Base-by-base conservation (phyloP, 2,113 vertebrate species). In the Pandion haliaetus region DNA sequence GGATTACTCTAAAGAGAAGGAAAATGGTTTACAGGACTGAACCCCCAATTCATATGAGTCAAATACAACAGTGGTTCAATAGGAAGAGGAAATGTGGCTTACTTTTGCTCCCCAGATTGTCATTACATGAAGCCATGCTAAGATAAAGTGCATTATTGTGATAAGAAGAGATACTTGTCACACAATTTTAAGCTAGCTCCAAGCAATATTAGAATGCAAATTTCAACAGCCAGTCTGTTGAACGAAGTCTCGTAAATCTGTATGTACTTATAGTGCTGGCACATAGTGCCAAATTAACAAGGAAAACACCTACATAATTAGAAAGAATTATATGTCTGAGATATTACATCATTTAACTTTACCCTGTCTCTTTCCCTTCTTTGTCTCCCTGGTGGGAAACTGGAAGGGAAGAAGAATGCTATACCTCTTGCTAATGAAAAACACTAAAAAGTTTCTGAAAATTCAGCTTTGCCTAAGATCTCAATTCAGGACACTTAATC, bases 211-310 rank as follows among this genome's bases (percentile, higher is more conserved):
- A 23, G 47, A 86, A 67, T 69, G 88, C 45, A 70, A 82, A 92
- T 90, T 95, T 90, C 67, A 96, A 80, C 88, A 93, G 78, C n/a
- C 74, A 61, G 38, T 90, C 67, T 83, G 63, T 55, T 62, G 36
- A 95, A 83, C 24, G 62, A 74, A 90, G 44, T 63, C 71, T 80
- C 55, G n/a, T 74, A 50, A 93, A 83, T 77, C 83, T 88, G 20
- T 70, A 17, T 34, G 40, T 72, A 89, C n/a, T 72, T 69, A 44
- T 1, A 36, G 61, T 93, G 61, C 40, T 93, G 84, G 86, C 82
- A 90, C 47, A 65, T 38, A 66, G 4, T 29, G 49, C 49, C 61
- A 54, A 70, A 54, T 83, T 55, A 88, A 81, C 31, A 80, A 84
- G 63, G 47, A 79, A 90, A 90, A 89, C 36, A 50, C 44, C 73